phyloP scores from a whole-genome alignment of 1,140 invertebrate genomes.

The Mycetomoellerius zeteki region DNA sequence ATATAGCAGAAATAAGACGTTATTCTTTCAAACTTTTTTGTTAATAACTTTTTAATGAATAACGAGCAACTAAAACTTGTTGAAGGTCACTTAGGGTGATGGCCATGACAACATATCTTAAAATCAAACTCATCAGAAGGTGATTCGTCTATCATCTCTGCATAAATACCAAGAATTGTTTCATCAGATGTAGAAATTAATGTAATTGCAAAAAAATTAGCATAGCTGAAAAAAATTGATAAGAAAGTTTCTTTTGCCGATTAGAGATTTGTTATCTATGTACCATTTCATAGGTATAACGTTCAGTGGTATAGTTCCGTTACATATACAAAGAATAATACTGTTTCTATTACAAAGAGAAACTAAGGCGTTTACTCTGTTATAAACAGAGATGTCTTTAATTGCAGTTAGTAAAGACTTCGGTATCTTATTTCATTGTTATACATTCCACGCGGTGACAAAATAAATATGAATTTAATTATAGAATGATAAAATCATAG shows the following conservation, averaged over 20 bases:
- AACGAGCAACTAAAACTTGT: too few relatives aligned
- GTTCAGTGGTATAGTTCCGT: conserved; percentile 15
- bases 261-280: background rate
- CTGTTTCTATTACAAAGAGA: conserved; percentile 23
- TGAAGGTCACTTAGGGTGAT: too few relatives aligned
- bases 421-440: conserved; percentile 45
- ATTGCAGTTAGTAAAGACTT: conserved; percentile 10
- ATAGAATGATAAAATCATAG: background rate
- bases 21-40: too few relatives aligned
- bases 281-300: conserved; percentile 3
- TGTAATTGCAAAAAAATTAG: background rate
- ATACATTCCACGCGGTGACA: background rate
- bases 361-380: background rate
- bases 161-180: too few relatives aligned
- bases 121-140: too few relatives aligned
- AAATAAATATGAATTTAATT: background rate
- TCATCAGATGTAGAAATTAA: background rate
- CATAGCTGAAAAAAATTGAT: background rate
- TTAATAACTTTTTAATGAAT: too few relatives aligned
- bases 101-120: too few relatives aligned
- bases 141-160: too few relatives aligned
- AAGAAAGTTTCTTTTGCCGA: background rate
- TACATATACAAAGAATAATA: conserved; percentile 22
- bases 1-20: too few relatives aligned
- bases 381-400: background rate